A percentile compares a stretch with the other conserved stretches of the same genome.
Evolutionary conservation across 2,888 invertebrate genomes (phyloP).

Genomic region (Tetranychus piercei): DNA sequence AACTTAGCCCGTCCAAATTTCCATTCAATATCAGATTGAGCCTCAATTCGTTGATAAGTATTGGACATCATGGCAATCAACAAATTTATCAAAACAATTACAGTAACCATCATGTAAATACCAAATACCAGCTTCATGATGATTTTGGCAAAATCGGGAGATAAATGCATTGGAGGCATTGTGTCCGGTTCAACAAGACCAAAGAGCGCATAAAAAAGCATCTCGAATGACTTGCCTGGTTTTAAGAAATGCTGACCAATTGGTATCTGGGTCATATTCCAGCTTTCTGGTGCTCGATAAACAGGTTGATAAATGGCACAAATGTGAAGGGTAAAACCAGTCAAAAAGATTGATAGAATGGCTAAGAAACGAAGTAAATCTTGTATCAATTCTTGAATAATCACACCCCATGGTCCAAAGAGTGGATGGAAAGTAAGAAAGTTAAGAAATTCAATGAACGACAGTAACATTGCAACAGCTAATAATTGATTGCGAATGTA

Average conservation of each 20-base stretch:
- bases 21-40: slow-evolving; percentile 99
- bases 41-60: slow-evolving; percentile 97
- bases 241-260: slow-evolving; percentile 42
- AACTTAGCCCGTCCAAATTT: slow-evolving; percentile 96
- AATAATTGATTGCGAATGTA: slow-evolving; percentile 93
- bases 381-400: slow-evolving; percentile 52
- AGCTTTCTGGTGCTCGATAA: slow-evolving; percentile 28
- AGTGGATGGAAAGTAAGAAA: slow-evolving; percentile 96
- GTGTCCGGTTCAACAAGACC: slow-evolving; percentile 56
- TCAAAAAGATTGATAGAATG: slow-evolving; percentile 89
- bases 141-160: slow-evolving; percentile 34
- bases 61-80: slow-evolving; percentile 99
- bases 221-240: slow-evolving; percentile 80
- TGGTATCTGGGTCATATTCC: slow-evolving; percentile 25
- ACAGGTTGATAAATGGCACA: slow-evolving; percentile 71
- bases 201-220: slow-evolving; percentile 93
- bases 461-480: slow-evolving; percentile 77
- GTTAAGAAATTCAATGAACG: slow-evolving; percentile 91
- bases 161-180: slow-evolving; percentile 38
- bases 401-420: slow-evolving; percentile 99
- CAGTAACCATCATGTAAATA: slow-evolving; percentile 90
- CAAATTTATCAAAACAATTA: slow-evolving; percentile 92
- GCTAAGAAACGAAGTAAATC: slow-evolving; percentile 52
- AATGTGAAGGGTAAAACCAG: slow-evolving; percentile 88
- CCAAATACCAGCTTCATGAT: slow-evolving; percentile 56